A percentile compares a stretch with the other conserved stretches of the same genome.
Conservation (phyloP, 1,140 invertebrate genomes). For the Acyrthosiphon pisum region DNA sequence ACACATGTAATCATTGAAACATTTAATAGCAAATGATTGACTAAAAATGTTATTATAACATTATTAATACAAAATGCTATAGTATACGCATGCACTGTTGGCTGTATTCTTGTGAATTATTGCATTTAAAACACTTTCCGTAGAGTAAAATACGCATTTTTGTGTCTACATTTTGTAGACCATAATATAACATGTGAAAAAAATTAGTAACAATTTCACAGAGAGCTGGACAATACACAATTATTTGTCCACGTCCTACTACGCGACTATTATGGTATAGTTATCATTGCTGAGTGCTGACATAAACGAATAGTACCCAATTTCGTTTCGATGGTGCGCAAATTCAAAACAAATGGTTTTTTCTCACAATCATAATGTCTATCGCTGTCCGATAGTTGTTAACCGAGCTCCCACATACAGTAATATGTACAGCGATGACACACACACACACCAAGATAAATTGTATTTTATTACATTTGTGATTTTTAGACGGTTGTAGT, state of each 20-base stretch:
- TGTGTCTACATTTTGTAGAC: neutral
- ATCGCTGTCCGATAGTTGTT: neutral
- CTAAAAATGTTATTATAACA: no score
- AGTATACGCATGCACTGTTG: neutral
- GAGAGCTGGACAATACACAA: slow-evolving; percentile 8
- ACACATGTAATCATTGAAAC: neutral
- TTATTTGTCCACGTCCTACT: neutral
- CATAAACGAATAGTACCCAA: neutral
- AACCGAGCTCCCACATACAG: neutral
- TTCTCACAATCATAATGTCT: neutral
- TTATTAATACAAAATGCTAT: no score
- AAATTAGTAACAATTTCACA: slow-evolving; percentile 27
- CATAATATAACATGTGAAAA: slow-evolving; percentile 6
- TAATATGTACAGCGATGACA: neutral
- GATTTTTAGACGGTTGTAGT: neutral
- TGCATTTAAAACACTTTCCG: neutral
- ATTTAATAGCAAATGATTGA: no score
- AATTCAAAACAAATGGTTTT: neutral
- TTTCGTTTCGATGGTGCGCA: neutral
- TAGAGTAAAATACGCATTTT: neutral
- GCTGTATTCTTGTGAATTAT: neutral
- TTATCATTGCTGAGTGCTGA: neutral
- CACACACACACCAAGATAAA: neutral
- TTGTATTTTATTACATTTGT: neutral
- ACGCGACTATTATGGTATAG: neutral